Percentiles rank a stretch among this genome's conserved stretches.
phyloP scores from a whole-genome alignment of 2,888 invertebrate genomes.

The Polylopha cassiicola region DNA sequence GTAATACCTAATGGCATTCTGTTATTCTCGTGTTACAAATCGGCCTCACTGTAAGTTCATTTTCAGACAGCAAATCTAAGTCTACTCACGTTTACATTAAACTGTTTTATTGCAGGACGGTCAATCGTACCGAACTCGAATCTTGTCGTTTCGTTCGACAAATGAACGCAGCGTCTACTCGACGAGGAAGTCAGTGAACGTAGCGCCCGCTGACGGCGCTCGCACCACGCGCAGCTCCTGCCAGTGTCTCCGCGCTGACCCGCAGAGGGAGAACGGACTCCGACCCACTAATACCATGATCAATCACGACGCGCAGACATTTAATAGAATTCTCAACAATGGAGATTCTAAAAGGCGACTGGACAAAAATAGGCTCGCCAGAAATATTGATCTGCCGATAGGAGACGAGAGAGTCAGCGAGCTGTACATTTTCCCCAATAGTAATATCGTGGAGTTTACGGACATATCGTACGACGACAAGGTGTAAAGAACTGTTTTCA shows the following conservation, averaged over 20 bases:
- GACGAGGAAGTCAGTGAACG: constrained; percentile 56
- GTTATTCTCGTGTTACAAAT: no score
- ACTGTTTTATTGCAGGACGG: constrained; percentile 61
- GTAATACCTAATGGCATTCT: no score
- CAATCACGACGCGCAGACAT: constrained; percentile 38
- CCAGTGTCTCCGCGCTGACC: constrained; percentile 44
- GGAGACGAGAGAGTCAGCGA: constrained; percentile 66
- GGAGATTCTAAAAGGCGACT: constrained; percentile 36
- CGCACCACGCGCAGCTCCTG: constrained; percentile 48
- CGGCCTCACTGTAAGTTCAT: no score
- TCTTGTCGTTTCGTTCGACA: constrained; percentile 64
- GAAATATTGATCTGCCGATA: constrained; percentile 44
- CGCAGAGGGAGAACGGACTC: constrained; percentile 46
- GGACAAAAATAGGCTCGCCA: constrained; percentile 33
- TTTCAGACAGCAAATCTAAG: no score
- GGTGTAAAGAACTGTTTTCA: constrained; percentile 47
- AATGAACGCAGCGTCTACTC: constrained; percentile 60
- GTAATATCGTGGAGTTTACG: constrained; percentile 67
- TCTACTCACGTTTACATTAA: no score
- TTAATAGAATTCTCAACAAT: constrained; percentile 22
- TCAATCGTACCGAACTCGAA: constrained; percentile 63
- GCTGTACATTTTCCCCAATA: constrained; percentile 68
- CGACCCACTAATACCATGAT: constrained; percentile 40
- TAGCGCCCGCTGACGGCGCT: constrained; percentile 45
- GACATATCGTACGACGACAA: constrained; percentile 65